Percentiles rank a stretch among this genome's conserved stretches.
Conservation (phyloP, 2,888 invertebrate species). For the Andricus quercusramuli region DNA sequence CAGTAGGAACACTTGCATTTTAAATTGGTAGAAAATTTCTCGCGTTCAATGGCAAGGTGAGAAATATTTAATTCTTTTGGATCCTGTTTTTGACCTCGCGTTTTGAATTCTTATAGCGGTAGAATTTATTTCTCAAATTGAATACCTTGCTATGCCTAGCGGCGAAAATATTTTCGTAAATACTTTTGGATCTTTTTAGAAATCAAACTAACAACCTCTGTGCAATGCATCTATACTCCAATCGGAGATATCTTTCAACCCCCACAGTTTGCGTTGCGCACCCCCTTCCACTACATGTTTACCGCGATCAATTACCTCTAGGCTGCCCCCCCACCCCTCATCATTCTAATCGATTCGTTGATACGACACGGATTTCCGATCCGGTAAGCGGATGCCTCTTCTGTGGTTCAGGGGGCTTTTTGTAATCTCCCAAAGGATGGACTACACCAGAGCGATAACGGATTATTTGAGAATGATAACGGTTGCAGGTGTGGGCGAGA, state of each 20-base stretch:
- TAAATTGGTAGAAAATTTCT: no score
- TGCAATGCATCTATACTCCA: no score
- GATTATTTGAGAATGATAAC: conserved; percentile 54
- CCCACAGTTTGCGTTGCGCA: neutral
- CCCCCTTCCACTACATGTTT: neutral
- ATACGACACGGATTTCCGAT: conserved; percentile 35
- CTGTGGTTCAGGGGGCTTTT: conserved; percentile 44
- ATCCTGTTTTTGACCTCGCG: no score
- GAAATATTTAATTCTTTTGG: no score
- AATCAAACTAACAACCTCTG: no score
- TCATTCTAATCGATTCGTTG: neutral
- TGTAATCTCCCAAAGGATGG: conserved; percentile 42
- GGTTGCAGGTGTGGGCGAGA: conserved; percentile 49
- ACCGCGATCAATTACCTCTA: neutral
- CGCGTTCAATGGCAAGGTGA: no score
- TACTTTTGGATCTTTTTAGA: no score
- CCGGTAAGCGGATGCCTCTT: conserved; percentile 20
- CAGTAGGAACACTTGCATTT: no score
- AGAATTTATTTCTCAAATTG: no score
- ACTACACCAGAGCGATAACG: conserved; percentile 48
- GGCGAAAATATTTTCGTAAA: no score
- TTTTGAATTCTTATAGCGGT: no score
- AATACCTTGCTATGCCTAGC: no score
- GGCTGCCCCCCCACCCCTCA: neutral
- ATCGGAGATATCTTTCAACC: neutral